Evolutionary conservation across 2,113 vertebrate species (phyloP), one percentile per base, ranked within the genome.

Genomic region (Struthio camelus): DNA sequence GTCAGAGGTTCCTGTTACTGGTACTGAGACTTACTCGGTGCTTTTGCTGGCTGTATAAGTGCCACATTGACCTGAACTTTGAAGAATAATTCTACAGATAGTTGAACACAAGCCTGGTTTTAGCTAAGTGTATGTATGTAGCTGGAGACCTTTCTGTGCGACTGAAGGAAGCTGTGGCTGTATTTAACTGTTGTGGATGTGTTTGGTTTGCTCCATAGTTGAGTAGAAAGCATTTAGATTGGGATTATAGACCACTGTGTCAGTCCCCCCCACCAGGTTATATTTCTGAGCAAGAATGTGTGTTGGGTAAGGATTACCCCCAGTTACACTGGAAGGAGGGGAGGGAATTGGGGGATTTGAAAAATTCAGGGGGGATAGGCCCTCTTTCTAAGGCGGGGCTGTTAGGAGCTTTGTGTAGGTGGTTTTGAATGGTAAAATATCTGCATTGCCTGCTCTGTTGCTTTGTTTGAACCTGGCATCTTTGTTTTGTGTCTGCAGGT

Each of bases 401-500:
- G 81, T 46, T 42, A 89, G 69, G 73, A 87, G 65, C 73, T 72
- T 46, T 46, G 9, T 53, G 9, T 56, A 27, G 1, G 22, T 54
- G 8, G 44, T 82, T 92, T 65, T 70, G 42, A 89, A 70, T 67
- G 62, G 71, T 9, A 22, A 44, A 32, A 27, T 34, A 11, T 38
- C 50, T 50, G 32, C 53, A 10, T 27, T 4, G 9, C 24, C 48
- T 44, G 44, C 50, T 83, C 73, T 80, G 19, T 61, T 65, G 46
- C 88, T 80, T 48, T 69, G 65, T 78, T 83, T 85, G 61, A 92
- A 67, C 48, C 76, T 93, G 84, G 85, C 77, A 67, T 8, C 56
- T 94, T 32, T 93, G 34, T 97, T 92, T 56, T 65, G 14, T 58
- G 44, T 38, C 66, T 73, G 58, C 96, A 99, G 99, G 99, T 96